Conservation (phyloP, 2,797 vertebrate genomes). For the Acanthiza pusilla region DNA sequence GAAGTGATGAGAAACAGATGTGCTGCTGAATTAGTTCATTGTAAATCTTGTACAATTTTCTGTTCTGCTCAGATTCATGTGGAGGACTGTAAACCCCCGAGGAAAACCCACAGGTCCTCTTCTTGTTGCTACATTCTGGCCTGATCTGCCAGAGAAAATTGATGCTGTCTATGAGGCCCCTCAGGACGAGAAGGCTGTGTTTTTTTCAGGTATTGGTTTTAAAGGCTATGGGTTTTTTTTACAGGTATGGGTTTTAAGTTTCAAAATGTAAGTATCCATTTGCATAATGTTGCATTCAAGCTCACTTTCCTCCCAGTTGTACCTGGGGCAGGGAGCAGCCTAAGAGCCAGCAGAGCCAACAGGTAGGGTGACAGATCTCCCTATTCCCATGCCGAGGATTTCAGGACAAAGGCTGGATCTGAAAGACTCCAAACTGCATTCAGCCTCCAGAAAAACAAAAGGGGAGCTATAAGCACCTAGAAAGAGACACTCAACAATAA, state of each 20-base stretch:
- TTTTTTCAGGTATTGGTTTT: constrained; percentile 87
- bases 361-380: not conserved
- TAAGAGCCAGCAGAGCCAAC: not conserved
- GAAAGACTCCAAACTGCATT: not conserved
- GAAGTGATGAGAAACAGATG: constrained; percentile 82
- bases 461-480: not conserved
- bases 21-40: constrained; percentile 82
- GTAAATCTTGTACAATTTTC: constrained; percentile 66
- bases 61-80: constrained; percentile 85
- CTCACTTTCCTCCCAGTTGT: not conserved
- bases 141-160: constrained; percentile 89
- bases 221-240: constrained; percentile 82
- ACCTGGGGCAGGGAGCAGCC: not conserved
- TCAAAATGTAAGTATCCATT: not conserved
- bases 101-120: constrained; percentile 88
- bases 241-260: constrained; percentile 74
- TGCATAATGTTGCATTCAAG: not conserved
- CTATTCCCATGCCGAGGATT: not conserved
- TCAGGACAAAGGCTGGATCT: not conserved
- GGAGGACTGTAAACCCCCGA: constrained; percentile 86
- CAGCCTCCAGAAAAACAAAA: not conserved
- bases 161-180: constrained; percentile 95
- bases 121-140: constrained; percentile 94
- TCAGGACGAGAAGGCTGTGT: constrained; percentile 89
- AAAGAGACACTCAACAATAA: not conserved